Base-by-base conservation (phyloP, 2,888 invertebrate genomes). In the Luffia ferchaultella region DNA sequence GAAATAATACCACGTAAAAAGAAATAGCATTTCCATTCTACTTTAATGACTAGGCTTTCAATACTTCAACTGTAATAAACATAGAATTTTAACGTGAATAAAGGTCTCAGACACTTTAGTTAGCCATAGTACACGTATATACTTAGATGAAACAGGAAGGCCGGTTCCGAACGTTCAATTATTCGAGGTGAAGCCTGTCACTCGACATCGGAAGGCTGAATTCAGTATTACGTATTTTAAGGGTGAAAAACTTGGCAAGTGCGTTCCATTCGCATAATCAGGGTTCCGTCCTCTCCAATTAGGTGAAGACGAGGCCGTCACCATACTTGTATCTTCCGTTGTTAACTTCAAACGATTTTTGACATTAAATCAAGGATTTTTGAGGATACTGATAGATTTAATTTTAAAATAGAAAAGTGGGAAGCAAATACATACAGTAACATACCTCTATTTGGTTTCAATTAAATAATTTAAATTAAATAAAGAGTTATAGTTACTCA, bases 361-460 rank as follows among this genome's bases (percentile, higher is more conserved):
- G 41, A 2, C 42, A 48, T 42, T 48, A 70, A 71, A 66, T 67
- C 59, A n/a, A n/a, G n/a, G n/a, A n/a, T n/a, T n/a, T n/a, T n/a
- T n/a, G n/a, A n/a, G n/a, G n/a, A n/a, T n/a, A n/a, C n/a, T n/a
- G n/a, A n/a, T n/a, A n/a, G n/a, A n/a, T n/a, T n/a, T n/a, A n/a
- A n/a, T n/a, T n/a, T n/a, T n/a, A n/a, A n/a, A n/a, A n/a, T n/a
- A n/a, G n/a, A n/a, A n/a, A n/a, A n/a, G n/a, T n/a, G n/a, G n/a
- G n/a, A n/a, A n/a, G n/a, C n/a, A n/a, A n/a, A n/a, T n/a, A n/a
- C n/a, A n/a, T n/a, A 88, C 87, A 88, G 84, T 87, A 84, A 87
- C 85, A 85, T 75, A 85, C 88, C 87, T 87, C 86, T 86, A 53
- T 72, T 86, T 85, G 84, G 85, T 79, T 86, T 85, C 76, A 84